Base-by-base conservation (phyloP, 2,113 vertebrate genomes). In the Vicugna pacos region DNA sequence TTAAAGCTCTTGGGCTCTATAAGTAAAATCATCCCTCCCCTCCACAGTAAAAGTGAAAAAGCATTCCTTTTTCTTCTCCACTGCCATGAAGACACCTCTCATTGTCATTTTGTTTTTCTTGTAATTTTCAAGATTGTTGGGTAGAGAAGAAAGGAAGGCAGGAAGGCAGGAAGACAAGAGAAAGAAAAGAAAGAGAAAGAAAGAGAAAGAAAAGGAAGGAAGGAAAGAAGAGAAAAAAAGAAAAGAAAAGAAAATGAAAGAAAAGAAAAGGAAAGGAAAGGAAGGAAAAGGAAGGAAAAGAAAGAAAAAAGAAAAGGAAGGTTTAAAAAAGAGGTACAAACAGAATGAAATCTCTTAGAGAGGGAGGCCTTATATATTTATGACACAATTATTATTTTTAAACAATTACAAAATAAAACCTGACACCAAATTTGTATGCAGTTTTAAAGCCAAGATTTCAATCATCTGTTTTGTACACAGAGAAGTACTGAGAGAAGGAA, bases 371-470 rank as follows among this genome's bases (percentile, higher is more conserved):
- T n/a, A 60, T 15, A 62, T 38, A 79, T 48, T 67, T 67, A 75
- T 73, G 70, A 88, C 17, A 67, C 30, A 67, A 54, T 65, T 38
- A 26, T 80, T 92, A 84, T 73, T 83, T 82, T 93, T 65, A 64
- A 89, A 73, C 60, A 89, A 88, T 50, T 82, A 62, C 30, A 88
- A 84, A 67, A 79, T 28, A 79, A 87, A 95, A 52, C 24, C 46
- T 67, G 38, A 77, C 35, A 46, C 35, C 28, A 76, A 12, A 83
- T 93, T 83, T 80, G 67, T 50, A 93, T 28, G 24, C 13, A 67
- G 50, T 65, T 80, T 56, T 67, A 79, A 91, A 83, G 28, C 38
- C 52, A 93, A 62, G 26, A 92, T 80, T 38, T 54, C 42, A 83
- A 22, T n/a, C 24, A 35, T 89, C 54, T 93, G 8, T 54, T 79